Evolutionary conservation across 2,888 invertebrate species (phyloP).

Genomic region (Thymelicus acteon): DNA sequence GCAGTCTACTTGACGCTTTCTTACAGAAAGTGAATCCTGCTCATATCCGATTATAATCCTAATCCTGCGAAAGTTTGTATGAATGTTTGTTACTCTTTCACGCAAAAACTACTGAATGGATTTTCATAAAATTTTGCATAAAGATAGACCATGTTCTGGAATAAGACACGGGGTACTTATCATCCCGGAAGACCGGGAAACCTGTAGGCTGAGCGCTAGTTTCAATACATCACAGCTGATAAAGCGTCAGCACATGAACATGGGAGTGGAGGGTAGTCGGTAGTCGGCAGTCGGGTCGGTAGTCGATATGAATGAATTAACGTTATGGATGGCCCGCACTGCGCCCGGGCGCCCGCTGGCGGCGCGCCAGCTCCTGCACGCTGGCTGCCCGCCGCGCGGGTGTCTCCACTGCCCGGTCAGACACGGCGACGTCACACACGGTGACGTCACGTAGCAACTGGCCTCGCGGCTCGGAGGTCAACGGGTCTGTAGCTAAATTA

Average conservation of each 20-base stretch:
- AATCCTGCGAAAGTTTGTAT: too few species aligned
- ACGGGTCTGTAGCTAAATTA: too few species aligned
- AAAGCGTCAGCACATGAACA: not conserved
- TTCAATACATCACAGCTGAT: not conserved
- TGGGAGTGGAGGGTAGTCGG: conserved; percentile 1
- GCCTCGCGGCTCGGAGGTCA: too few species aligned
- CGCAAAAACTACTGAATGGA: too few species aligned
- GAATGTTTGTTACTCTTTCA: too few species aligned
- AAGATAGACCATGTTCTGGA: too few species aligned
- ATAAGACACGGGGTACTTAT: too few species aligned
- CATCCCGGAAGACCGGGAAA: too few species aligned
- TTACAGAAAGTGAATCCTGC: not conserved
- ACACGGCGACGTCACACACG: not conserved
- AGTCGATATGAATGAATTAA: conserved; percentile 14
- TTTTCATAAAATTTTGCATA: too few species aligned
- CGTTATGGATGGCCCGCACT: conserved; percentile 10
- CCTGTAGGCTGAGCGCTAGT: not conserved
- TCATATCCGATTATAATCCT: too few species aligned
- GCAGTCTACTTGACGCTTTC: not conserved
- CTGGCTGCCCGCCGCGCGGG: not conserved
- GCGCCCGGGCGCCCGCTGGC: conserved; percentile 9
- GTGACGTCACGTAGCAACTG: not conserved
- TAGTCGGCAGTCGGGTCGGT: conserved; percentile 5
- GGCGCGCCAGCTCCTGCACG: not conserved
- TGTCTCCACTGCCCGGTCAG: not conserved